Percentiles rank a stretch among this genome's conserved stretches.
These are phyloP conservation scores for Acropternis orthonyx DNA, from an alignment of 2,797 vertebrate genomes.

Conservation along the genomic window DNA sequence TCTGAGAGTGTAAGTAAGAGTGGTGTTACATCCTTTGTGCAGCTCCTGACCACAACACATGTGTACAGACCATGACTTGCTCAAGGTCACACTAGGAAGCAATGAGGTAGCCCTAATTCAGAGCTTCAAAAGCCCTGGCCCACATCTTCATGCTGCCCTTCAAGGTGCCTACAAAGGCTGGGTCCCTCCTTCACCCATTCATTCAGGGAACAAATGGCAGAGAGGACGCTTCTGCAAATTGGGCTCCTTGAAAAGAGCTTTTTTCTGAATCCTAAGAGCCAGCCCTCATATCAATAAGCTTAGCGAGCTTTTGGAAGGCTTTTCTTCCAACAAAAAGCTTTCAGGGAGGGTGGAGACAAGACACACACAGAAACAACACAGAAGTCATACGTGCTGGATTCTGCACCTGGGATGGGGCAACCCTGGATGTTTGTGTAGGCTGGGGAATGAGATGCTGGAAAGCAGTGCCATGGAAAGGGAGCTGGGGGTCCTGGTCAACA, in stretches of 20 bases:
- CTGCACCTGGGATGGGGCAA: not conserved
- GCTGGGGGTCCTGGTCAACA: not conserved
- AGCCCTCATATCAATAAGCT: not conserved
- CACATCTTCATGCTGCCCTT: not conserved
- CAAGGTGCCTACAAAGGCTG: fast-evolving
- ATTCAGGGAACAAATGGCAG: not conserved
- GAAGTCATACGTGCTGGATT: not conserved
- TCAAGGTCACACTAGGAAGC: not conserved
- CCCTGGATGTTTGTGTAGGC: not conserved
- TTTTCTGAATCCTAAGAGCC: not conserved
- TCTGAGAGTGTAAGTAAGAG: not conserved
- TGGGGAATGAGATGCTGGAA: not conserved
- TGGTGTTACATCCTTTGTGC: not conserved
- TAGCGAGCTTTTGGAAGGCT: not conserved
- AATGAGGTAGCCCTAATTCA: not conserved
- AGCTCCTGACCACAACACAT: not conserved
- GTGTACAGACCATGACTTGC: not conserved
- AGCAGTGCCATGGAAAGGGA: not conserved
- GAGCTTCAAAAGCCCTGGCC: not conserved
- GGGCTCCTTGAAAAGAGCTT: not conserved
- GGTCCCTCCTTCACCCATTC: not conserved
- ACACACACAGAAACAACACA: not conserved
- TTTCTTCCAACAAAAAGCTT: not conserved
- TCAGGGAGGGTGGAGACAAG: fast-evolving
- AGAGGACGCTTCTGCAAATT: not conserved